Conservation (phyloP, 2,113 vertebrate genomes). For the Riparia riparia region DNA sequence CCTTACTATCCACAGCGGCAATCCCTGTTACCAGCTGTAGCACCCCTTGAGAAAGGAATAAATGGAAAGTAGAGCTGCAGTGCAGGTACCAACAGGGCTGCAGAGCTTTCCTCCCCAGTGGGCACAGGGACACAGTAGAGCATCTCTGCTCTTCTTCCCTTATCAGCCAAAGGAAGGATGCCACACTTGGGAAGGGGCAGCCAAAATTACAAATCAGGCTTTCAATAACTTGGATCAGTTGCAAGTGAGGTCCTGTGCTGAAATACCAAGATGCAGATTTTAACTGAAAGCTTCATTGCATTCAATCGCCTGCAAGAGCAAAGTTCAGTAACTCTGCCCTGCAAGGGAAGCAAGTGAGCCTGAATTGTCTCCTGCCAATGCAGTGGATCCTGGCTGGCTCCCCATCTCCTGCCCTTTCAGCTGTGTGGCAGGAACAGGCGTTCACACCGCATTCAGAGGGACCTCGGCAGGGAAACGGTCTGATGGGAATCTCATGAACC, state of each 20-base stretch:
- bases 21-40: conserved; percentile 1
- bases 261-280: background rate
- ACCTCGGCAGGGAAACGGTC: background rate
- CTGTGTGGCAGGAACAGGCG: background rate
- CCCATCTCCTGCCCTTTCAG: background rate
- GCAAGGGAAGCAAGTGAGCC: conserved; percentile 21
- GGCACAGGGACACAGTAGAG: background rate
- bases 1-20: background rate
- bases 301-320: background rate
- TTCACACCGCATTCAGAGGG: background rate
- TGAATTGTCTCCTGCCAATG: conserved; percentile 20
- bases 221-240: background rate
- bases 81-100: background rate
- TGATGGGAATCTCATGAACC: background rate
- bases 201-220: background rate
- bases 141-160: background rate
- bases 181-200: background rate
- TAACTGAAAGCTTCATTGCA: background rate
- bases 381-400: background rate
- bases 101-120: background rate
- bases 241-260: background rate
- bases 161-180: background rate
- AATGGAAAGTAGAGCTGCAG: background rate
- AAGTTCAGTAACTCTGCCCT: conserved; percentile 48
- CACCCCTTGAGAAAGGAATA: background rate